Evolutionary conservation across 2,888 invertebrate genomes (phyloP).

Genomic region (Agrochola circellaris): DNA sequence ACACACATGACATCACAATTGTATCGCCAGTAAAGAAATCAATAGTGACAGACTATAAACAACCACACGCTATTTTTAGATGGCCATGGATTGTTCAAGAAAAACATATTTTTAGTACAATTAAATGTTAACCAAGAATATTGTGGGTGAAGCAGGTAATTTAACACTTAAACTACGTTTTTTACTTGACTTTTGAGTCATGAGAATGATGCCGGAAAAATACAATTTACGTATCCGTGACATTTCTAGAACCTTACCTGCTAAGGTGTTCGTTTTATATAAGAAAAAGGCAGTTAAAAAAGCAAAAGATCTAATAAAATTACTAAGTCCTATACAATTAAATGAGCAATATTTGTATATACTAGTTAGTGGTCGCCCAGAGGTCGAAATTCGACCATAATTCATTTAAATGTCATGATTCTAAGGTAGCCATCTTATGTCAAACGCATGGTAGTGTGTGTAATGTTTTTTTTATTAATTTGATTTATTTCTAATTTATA

Average conservation of each 20-base stretch:
- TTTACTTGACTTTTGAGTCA: conserved; percentile 13
- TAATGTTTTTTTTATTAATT: no score
- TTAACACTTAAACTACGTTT: conserved; percentile 19
- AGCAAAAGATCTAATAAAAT: no score
- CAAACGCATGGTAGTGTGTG: no score
- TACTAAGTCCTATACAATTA: no score
- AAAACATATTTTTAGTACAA: conserved; percentile 38
- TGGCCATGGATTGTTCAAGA: conserved; percentile 45
- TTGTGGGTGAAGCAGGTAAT: conserved; percentile 13
- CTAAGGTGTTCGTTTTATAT: neutral
- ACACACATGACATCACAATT: neutral
- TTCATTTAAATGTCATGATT: no score
- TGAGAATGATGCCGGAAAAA: neutral
- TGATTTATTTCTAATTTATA: no score
- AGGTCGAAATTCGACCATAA: no score
- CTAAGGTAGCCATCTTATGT: no score
- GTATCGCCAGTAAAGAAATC: neutral
- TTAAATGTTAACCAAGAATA: conserved; percentile 22
- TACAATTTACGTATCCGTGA: neutral
- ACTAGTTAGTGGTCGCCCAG: no score
- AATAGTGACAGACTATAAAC: conserved; percentile 10
- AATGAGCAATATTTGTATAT: no score
- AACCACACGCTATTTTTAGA: conserved; percentile 46
- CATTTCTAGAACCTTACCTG: conserved; percentile 10
- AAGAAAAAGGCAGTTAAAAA: neutral